phyloP scores from a whole-genome alignment of 2,113 vertebrate species.

The Coturnix japonica region DNA sequence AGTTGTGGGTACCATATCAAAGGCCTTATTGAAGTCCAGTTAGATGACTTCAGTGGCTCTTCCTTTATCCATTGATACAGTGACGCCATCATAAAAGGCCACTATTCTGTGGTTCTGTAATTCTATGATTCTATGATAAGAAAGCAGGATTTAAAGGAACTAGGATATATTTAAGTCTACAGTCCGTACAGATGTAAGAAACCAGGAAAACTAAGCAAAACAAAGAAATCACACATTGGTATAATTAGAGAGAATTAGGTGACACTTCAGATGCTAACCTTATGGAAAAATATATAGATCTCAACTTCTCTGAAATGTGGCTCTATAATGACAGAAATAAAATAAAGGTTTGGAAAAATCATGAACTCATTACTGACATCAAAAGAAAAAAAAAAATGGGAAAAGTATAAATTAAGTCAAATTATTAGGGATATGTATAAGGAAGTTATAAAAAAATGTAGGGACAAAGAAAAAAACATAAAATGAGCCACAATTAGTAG shows the following conservation, averaged over 20 bases:
- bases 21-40: no score
- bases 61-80: no score
- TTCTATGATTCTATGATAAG: no score
- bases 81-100: no score
- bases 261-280: background rate
- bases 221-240: background rate
- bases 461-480: background rate
- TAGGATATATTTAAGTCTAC: background rate
- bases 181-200: background rate
- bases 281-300: background rate
- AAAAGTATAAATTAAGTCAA: background rate
- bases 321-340: background rate
- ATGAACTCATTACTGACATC: background rate
- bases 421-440: background rate
- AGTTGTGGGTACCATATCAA: no score
- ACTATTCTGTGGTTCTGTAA: no score
- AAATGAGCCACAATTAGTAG: background rate
- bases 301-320: background rate
- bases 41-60: no score
- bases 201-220: background rate
- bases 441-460: background rate
- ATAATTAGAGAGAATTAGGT: background rate
- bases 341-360: background rate
- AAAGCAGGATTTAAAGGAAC: background rate
- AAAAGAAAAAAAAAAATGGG: background rate